Evolutionary conservation across 2,888 invertebrate genomes (phyloP).

Genomic region (Leucophora obtusa): DNA sequence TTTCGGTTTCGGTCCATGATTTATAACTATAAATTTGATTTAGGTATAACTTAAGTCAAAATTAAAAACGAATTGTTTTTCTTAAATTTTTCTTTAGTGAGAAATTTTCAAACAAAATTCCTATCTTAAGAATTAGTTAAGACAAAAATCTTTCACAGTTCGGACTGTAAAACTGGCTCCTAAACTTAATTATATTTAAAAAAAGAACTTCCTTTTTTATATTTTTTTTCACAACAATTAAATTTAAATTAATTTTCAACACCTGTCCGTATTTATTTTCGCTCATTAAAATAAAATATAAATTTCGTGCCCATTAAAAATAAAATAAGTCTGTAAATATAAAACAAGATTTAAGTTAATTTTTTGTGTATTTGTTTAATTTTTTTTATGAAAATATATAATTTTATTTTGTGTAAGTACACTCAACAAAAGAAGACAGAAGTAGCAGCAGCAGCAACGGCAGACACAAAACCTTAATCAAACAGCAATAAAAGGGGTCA

Average conservation of each 20-base stretch:
- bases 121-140: too few species aligned
- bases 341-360: background rate
- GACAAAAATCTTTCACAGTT: too few species aligned
- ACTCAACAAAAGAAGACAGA: slow-evolving; percentile 2
- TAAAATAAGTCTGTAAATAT: background rate
- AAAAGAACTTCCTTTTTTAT: too few species aligned
- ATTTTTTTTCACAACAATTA: too few species aligned
- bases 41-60: too few species aligned
- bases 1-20: too few species aligned
- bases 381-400: background rate
- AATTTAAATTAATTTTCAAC: slow-evolving; percentile 13
- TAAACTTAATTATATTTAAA: too few species aligned
- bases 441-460: background rate
- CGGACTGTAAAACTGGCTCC: too few species aligned
- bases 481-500: slow-evolving; percentile 50
- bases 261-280: background rate
- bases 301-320: background rate
- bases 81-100: too few species aligned
- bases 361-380: background rate
- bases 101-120: too few species aligned
- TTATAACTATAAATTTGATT: too few species aligned
- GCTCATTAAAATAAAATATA: background rate
- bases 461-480: slow-evolving; percentile 35
- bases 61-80: too few species aligned
- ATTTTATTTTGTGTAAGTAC: background rate